phyloP scores from a whole-genome alignment of 2,888 invertebrate genomes.

The Caenorhabditis auriculariae region DNA sequence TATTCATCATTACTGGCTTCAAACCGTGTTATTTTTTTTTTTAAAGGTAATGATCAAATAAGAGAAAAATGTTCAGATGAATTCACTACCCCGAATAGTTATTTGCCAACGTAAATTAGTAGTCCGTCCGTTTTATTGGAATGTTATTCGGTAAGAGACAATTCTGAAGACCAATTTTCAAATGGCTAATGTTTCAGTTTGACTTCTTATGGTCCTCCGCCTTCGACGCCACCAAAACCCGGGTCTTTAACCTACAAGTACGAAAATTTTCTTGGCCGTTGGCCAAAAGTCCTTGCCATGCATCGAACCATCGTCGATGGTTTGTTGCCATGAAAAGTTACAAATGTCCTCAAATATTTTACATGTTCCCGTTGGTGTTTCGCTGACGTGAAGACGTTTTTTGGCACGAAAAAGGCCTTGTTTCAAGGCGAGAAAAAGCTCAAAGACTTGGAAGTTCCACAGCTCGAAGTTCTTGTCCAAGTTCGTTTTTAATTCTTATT shows the following conservation, averaged over 20 bases:
- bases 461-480: conserved; percentile 67
- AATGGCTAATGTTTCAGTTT: no score
- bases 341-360: conserved; percentile 2
- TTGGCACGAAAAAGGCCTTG: conserved; percentile 29
- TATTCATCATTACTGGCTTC: no score
- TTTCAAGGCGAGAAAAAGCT: conserved; percentile 28
- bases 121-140: not conserved
- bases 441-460: conserved; percentile 66
- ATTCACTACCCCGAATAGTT: not conserved
- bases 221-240: conserved; percentile 24
- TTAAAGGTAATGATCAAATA: no score
- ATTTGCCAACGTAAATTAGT: not conserved
- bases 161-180: no score
- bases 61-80: no score
- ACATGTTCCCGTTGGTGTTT: conserved; percentile 53
- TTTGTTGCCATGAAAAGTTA: conserved; percentile 8
- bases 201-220: conserved; percentile 40
- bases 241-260: conserved; percentile 39
- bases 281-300: conserved; percentile 39
- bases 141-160: not conserved
- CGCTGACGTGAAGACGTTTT: conserved; percentile 53
- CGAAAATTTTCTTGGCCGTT: conserved; percentile 37
- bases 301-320: conserved; percentile 52
- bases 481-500: conserved; percentile 62
- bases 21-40: no score